Evolutionary conservation across 2,113 vertebrate genomes (phyloP).

Genomic region (Noturus placidus): DNA sequence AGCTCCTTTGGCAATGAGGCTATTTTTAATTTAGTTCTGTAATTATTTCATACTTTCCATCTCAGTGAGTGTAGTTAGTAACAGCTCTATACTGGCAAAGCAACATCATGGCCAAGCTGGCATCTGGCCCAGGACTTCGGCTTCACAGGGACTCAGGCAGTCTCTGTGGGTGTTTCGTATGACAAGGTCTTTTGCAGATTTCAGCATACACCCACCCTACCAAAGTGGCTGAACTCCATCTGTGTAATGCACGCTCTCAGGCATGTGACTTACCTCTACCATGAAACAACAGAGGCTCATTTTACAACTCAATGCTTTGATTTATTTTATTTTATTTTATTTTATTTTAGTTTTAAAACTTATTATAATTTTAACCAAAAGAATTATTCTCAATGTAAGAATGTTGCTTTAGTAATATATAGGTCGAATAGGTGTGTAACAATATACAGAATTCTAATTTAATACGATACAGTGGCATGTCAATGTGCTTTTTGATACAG

Average conservation of each 20-base stretch:
- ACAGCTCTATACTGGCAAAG: background rate
- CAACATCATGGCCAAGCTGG: background rate
- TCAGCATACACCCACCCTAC: constrained; percentile 42
- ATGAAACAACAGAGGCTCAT: background rate
- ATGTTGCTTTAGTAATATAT: background rate
- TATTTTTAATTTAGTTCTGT: constrained; percentile 6
- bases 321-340: no score
- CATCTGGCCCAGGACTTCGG: background rate
- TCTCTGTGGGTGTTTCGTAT: constrained; percentile 39
- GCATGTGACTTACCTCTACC: background rate
- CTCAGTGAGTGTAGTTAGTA: background rate
- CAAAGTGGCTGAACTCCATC: constrained; percentile 40
- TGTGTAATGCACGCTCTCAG: constrained; percentile 4
- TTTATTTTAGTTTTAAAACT: background rate
- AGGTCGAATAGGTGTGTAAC: background rate
- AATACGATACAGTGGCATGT: background rate
- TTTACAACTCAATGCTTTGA: background rate
- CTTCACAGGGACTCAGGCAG: constrained; percentile 35
- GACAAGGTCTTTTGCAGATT: constrained; percentile 37
- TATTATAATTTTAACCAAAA: background rate
- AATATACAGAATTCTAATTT: background rate
- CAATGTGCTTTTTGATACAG: background rate
- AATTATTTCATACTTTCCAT: constrained; percentile 16
- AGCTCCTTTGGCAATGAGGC: background rate
- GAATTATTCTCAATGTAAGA: background rate